A percentile compares a stretch with the other conserved stretches of the same genome.
phyloP scores from a whole-genome alignment of 2,888 invertebrate genomes.

The Cheilosia vernalis region DNA sequence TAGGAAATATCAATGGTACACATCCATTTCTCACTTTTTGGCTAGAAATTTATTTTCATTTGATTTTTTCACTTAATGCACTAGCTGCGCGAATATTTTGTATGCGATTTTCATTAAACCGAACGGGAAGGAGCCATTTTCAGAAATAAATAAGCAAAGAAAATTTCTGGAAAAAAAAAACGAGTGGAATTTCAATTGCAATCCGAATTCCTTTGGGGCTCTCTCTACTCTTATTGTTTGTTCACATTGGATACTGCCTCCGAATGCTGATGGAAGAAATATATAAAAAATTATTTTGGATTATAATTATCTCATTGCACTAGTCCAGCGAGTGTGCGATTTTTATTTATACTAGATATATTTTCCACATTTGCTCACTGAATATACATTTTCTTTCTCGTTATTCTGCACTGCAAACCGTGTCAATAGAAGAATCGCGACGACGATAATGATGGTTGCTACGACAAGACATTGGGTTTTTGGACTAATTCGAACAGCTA shows the following conservation, averaged over 20 bases:
- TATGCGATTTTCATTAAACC: constrained; percentile 30
- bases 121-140: neutral
- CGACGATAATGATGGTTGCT: constrained; percentile 32
- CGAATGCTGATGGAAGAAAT: constrained; percentile 1
- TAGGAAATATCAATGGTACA: constrained; percentile 59
- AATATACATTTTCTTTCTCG: constrained; percentile 35
- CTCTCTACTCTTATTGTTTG: constrained; percentile 17
- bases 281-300: constrained; percentile 8
- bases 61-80: constrained; percentile 56
- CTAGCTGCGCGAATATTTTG: constrained; percentile 62
- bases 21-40: constrained; percentile 54
- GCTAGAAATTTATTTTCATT: constrained; percentile 25
- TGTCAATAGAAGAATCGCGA: constrained; percentile 73
- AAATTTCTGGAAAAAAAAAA: constrained; percentile 51
- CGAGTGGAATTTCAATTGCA: constrained; percentile 62
- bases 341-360: constrained; percentile 23
- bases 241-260: neutral
- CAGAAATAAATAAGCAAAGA: constrained; percentile 18
- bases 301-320: neutral
- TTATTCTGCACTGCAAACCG: constrained; percentile 61
- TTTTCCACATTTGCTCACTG: constrained; percentile 19
- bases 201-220: constrained; percentile 56
- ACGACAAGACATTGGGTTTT: constrained; percentile 41
- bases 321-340: neutral
- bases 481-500: constrained; percentile 18